Percentiles rank a stretch among this genome's conserved stretches.
These are phyloP conservation scores for Antheraea assamensis DNA, from an alignment of 2,888 invertebrate species.

Conservation along the genomic window DNA sequence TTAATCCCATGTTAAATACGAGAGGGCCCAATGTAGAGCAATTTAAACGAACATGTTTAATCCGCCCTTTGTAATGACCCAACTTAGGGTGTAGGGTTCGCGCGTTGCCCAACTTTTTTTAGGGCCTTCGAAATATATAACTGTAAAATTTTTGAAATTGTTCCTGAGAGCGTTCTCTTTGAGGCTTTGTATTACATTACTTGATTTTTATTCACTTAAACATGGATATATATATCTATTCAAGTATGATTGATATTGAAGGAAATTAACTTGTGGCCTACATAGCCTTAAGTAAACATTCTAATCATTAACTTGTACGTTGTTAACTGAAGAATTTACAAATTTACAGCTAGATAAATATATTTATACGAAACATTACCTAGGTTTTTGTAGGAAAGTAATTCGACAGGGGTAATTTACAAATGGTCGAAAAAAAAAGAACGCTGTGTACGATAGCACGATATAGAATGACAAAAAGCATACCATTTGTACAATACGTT, in stretches of 20 bases:
- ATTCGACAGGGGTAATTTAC: too few relatives aligned
- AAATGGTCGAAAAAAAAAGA: too few relatives aligned
- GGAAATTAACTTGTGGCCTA: background rate
- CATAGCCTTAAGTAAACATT: too few relatives aligned
- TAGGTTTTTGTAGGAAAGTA: too few relatives aligned
- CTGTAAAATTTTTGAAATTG: slow-evolving; percentile 6
- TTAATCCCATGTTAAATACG: slow-evolving; percentile 49
- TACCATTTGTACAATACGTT: background rate
- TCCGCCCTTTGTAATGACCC: slow-evolving; percentile 54
- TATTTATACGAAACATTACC: too few relatives aligned
- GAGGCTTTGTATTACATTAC: background rate
- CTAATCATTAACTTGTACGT: too few relatives aligned
- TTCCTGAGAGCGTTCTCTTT: background rate
- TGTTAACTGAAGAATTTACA: too few relatives aligned
- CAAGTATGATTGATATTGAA: background rate
- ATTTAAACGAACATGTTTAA: slow-evolving; percentile 58
- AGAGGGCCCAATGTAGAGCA: slow-evolving; percentile 38
- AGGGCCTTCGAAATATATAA: slow-evolving; percentile 42
- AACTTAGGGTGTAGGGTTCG: slow-evolving; percentile 47
- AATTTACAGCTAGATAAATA: too few relatives aligned
- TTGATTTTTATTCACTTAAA: background rate
- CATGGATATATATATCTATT: background rate
- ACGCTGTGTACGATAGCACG: too few relatives aligned
- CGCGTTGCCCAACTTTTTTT: slow-evolving; percentile 49
- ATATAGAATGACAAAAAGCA: too few relatives aligned